Evolutionary conservation across 2,113 vertebrate genomes (phyloP).

Genomic region (Paratilapia polleni): DNA sequence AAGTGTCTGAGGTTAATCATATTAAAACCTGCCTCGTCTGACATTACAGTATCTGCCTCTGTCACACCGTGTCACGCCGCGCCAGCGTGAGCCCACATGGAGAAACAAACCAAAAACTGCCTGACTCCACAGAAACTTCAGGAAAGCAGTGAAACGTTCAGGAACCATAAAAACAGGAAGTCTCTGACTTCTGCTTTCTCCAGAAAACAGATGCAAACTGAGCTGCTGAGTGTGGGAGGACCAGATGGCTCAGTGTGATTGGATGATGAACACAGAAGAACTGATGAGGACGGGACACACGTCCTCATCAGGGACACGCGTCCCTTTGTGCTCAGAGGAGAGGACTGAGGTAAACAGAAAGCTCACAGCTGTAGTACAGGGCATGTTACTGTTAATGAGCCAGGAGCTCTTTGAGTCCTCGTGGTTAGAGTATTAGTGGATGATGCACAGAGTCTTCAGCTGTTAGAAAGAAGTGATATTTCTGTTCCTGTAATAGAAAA

Average conservation of each 20-base stretch:
- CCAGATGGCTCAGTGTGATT: neutral
- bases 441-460: no score
- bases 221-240: neutral
- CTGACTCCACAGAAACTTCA: neutral
- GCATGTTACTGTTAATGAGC: neutral
- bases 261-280: neutral
- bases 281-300: no score
- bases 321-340: neutral
- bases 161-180: neutral
- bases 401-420: no score
- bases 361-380: no score
- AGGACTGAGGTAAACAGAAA: neutral
- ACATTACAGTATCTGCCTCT: neutral
- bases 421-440: no score
- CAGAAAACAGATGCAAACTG: neutral
- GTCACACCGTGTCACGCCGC: neutral
- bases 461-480: neutral
- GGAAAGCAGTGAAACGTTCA: neutral
- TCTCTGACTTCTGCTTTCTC: neutral
- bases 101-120: neutral
- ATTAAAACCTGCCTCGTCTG: no score
- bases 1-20: no score
- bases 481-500: neutral
- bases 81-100: neutral
- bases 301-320: neutral